Evolutionary conservation across 2,797 vertebrate genomes (phyloP).

Genomic region (Crocodylus rhombifer): DNA sequence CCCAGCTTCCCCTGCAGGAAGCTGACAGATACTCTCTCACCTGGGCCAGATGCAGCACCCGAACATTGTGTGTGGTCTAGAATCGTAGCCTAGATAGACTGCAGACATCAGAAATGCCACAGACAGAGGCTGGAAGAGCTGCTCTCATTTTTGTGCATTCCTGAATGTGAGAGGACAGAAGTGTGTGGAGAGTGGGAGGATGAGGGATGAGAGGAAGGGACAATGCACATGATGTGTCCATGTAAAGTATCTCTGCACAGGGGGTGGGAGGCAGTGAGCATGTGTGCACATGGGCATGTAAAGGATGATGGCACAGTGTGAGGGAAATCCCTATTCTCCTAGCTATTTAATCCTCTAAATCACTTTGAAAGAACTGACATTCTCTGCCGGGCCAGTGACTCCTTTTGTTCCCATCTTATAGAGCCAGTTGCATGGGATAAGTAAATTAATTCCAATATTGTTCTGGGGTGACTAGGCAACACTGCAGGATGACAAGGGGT

Average conservation of each 20-base stretch:
- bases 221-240: neutral
- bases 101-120: neutral
- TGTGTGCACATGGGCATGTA: neutral
- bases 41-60: neutral
- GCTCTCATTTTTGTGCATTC: fast-evolving
- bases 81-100: neutral
- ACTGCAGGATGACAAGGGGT: neutral
- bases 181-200: neutral
- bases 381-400: slow-evolving; percentile 6
- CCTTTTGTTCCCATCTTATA: neutral
- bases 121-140: neutral
- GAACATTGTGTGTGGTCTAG: fast-evolving
- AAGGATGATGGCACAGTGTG: neutral
- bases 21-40: fast-evolving
- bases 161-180: neutral
- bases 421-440: neutral
- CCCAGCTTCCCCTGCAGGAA: neutral
- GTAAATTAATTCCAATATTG: neutral
- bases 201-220: neutral
- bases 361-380: neutral
- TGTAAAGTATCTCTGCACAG: no score
- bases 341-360: neutral
- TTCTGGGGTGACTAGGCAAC: neutral
- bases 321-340: neutral
- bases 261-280: neutral